A percentile compares a stretch with the other conserved stretches of the same genome.
phyloP scores from a whole-genome alignment of 2,113 vertebrate genomes.

The Triplophysa tibetana region DNA sequence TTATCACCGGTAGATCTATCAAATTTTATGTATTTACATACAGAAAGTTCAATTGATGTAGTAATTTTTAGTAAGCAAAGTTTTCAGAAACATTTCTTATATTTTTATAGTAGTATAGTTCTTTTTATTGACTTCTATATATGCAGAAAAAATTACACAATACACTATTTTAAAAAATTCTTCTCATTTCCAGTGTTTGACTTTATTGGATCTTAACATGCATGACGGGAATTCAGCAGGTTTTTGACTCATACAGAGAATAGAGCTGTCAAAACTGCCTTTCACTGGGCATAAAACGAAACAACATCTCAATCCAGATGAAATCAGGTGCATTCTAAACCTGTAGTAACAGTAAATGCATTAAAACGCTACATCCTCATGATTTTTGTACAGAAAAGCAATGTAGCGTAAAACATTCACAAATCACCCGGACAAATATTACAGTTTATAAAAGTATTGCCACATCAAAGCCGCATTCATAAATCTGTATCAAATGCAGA shows the following conservation, averaged over 20 bases:
- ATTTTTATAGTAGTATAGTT: too few species aligned
- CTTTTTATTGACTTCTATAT: too few species aligned
- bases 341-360: too few species aligned
- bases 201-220: slow-evolving; percentile 18
- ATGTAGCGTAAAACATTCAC: neutral
- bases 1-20: too few species aligned
- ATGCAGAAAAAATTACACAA: too few species aligned
- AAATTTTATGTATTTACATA: too few species aligned
- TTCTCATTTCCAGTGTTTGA: slow-evolving; percentile 10
- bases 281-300: too few species aligned
- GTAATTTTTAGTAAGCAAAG: too few species aligned
- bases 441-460: neutral
- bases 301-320: too few species aligned
- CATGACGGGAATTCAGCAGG: neutral
- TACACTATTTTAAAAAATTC: neutral
- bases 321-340: too few species aligned
- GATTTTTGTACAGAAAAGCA: neutral
- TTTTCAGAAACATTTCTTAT: too few species aligned
- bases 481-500: slow-evolving; percentile 9
- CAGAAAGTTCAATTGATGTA: too few species aligned
- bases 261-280: neutral
- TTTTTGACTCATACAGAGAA: neutral
- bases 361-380: neutral
- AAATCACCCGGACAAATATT: neutral
- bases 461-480: neutral